Base-by-base conservation (phyloP, 2,888 invertebrate genomes). In the Ormyrus labotus region DNA sequence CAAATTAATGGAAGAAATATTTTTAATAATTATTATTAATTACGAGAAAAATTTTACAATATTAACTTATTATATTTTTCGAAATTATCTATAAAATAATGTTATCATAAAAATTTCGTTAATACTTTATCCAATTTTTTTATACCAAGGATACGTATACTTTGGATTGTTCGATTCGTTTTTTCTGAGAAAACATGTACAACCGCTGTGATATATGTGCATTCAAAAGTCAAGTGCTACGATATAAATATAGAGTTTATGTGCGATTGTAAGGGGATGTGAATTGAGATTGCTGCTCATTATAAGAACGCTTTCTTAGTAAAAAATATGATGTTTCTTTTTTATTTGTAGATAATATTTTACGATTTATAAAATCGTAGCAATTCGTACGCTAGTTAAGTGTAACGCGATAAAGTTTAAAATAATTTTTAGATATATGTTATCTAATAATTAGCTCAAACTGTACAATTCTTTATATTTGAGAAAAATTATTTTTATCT, bases 171-270 rank as follows among this genome's bases (percentile, higher is more conserved):
- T 83, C 74, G 71, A 81, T 81, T 78, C 68, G 76, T 75, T 81
- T 80, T 72, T 61, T 77, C 53, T 67, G 70, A 63, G 50, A 65
- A 80, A 82, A 77, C 63, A 67, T 80, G 75, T 81, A 82, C 73
- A 82, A 71, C 81, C 80, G 79, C 84, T 83, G 83, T 83, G 82
- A 84, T 83, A 83, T 71, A 79, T 81, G 81, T 84, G 81, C 84
- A 83, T 84, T 84, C 78, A 80, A 78, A 81, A 79, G 80, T 81
- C 78, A 78, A 76, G 78, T 81, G 76, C 81, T 78, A 80, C 65
- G 58, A 61, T 55, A 55, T 73, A 78, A 8, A 50, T 11, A 51
- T 70, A 76, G 71, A 58, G 51, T 76, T 77, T 76, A 76, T 81
- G 75, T 74, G 71, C 63, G 68, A 72, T 75, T 71, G n/a, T 45